Evolutionary conservation across 1,140 invertebrate species (phyloP).

Genomic region (Aphaenogaster ashmeadi): DNA sequence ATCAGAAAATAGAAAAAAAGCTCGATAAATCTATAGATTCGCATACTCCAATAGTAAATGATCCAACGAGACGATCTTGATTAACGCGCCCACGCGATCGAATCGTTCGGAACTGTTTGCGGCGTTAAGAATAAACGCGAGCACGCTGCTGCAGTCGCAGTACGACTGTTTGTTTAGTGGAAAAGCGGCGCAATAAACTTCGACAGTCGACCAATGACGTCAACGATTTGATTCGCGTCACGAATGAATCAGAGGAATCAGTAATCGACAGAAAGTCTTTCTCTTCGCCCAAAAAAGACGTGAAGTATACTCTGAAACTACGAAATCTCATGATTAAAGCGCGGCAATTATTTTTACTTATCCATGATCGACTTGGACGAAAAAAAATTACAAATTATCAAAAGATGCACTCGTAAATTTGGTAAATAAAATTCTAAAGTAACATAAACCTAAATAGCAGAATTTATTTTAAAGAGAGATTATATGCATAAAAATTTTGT

Average conservation of each 20-base stretch:
- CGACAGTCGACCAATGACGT: conserved; percentile 61
- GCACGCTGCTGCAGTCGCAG: conserved; percentile 22
- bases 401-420: neutral
- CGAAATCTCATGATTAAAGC: neutral
- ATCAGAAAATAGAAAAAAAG: neutral
- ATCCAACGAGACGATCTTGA: conserved; percentile 44
- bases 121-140: conserved; percentile 69
- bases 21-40: neutral
- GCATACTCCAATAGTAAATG: neutral
- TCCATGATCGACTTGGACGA: neutral
- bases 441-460: neutral
- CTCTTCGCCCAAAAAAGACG: neutral
- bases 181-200: conserved; percentile 43
- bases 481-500: neutral
- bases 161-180: conserved; percentile 36
- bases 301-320: neutral
- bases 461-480: neutral
- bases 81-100: conserved; percentile 38
- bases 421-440: neutral
- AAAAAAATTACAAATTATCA: neutral
- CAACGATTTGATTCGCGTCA: conserved; percentile 48
- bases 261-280: conserved; percentile 12
- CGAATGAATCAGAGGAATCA: conserved; percentile 17
- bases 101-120: conserved; percentile 67
- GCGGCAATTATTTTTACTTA: conserved; percentile 22